Base-by-base conservation (phyloP, 2,113 vertebrate genomes). In the Peromyscus leucopus region DNA sequence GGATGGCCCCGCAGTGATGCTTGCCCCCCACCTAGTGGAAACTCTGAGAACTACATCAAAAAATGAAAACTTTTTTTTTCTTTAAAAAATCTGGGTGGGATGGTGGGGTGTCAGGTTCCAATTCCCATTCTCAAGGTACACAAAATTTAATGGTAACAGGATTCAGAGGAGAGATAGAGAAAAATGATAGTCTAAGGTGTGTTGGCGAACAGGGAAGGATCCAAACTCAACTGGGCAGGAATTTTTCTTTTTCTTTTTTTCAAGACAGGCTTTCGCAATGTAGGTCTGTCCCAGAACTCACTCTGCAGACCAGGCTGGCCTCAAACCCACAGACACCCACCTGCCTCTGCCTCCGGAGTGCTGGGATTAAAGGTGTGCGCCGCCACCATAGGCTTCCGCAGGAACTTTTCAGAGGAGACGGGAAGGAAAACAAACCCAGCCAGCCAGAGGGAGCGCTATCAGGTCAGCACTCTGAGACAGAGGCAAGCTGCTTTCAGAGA, bases 1-100 rank as follows among this genome's bases (percentile, higher is more conserved):
- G 12, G 22, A 78, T 61, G 33, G 57, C 93, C 46, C 42, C 78
- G 80, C 65, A 48, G 61, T 75, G 82, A 69, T 95, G 69, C 83
- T 85, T 59, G 76, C 5, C 4, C 85, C 48, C 97, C 10, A 95
- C 95, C 98, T 97, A 90, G 89, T 96, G 97, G 91, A 65, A 17
- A 33, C 0, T 31, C 2, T 94, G 7, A 39, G 11, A 13, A 96
- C 72, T 93, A 89, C 92, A 94, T 0, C 1, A 26, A 65, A 89
- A 85, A 72, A 78, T 69, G 1, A 59, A 83, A 95, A 83, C 89
- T 93, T 93, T 71, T 39, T 48, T 48, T 48, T 48, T 6, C 4
- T 46, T 46, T 46, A 46, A 46, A 46, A 51, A 51, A 51, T 51
- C 84, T 1, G n/a, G n/a, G 42, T n/a, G 11, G 33, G 48, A 8